phyloP scores from a whole-genome alignment of 35 echinoderm and acorn worm genomes.

The Apostichopus japonicus region DNA sequence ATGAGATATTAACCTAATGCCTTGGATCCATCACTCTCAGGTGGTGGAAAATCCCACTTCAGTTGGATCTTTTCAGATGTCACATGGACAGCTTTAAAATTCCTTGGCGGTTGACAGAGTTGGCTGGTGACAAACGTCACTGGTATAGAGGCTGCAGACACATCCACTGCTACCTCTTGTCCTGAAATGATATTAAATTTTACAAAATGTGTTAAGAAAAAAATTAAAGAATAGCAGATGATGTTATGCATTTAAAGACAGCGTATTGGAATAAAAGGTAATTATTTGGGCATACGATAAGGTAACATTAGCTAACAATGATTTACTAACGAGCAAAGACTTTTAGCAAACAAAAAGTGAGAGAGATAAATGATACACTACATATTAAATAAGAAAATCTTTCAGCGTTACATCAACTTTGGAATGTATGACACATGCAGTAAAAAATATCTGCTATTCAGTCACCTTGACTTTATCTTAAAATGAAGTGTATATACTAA shows the following conservation, averaged over 20 bases:
- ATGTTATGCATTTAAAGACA: neutral
- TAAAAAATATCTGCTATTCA: no score
- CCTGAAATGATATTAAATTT: neutral
- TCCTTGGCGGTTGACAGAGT: neutral
- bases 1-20: neutral
- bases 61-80: constrained; percentile 17
- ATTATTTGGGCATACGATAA: no score
- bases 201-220: neutral
- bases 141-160: constrained; percentile 1
- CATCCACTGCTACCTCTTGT: neutral
- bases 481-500: no score
- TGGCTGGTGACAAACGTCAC: neutral
- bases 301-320: no score
- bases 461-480: no score
- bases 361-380: no score
- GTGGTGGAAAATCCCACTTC: neutral
- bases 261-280: neutral
- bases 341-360: no score
- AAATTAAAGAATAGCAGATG: neutral
- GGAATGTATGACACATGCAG: no score
- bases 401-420: no score
- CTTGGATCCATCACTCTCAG: constrained; percentile 12
- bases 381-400: no score
- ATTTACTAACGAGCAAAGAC: no score
- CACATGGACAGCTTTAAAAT: neutral